These are phyloP conservation scores for Dendrocincla tyrannina DNA, from an alignment of 2,797 vertebrate species.

Conservation along the genomic window DNA sequence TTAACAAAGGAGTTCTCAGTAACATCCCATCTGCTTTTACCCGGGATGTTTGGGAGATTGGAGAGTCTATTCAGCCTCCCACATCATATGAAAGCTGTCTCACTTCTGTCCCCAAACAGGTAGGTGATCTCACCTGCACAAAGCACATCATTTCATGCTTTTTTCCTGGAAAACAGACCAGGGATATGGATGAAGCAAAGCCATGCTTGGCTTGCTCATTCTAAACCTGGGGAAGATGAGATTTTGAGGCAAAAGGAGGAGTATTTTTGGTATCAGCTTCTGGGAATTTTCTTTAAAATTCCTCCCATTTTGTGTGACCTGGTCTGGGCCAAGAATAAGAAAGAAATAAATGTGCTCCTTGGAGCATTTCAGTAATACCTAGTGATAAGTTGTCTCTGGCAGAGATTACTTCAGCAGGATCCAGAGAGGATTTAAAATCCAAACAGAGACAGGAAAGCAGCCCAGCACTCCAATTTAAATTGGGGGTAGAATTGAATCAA, in stretches of 20 bases:
- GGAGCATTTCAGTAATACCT: slow-evolving; percentile 54
- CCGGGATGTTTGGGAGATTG: background rate
- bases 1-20: background rate
- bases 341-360: slow-evolving; percentile 54
- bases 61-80: background rate
- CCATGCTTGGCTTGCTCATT: background rate
- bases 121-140: background rate
- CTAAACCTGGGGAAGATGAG: background rate
- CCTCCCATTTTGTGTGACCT: slow-evolving; percentile 37
- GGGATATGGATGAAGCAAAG: background rate
- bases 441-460: slow-evolving; percentile 36
- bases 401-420: slow-evolving; percentile 39
- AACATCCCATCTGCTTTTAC: background rate
- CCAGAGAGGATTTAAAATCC: slow-evolving; percentile 45
- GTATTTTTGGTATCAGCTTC: background rate
- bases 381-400: slow-evolving; percentile 60
- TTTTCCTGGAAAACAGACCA: background rate
- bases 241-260: background rate
- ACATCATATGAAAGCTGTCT: background rate
- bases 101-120: background rate
- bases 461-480: background rate
- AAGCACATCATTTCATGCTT: background rate
- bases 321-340: slow-evolving; percentile 54
- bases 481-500: slow-evolving; percentile 26
- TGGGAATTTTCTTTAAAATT: slow-evolving; percentile 53